Base-by-base conservation (phyloP, 2,888 invertebrate genomes). In the Hyposoter didymator region DNA sequence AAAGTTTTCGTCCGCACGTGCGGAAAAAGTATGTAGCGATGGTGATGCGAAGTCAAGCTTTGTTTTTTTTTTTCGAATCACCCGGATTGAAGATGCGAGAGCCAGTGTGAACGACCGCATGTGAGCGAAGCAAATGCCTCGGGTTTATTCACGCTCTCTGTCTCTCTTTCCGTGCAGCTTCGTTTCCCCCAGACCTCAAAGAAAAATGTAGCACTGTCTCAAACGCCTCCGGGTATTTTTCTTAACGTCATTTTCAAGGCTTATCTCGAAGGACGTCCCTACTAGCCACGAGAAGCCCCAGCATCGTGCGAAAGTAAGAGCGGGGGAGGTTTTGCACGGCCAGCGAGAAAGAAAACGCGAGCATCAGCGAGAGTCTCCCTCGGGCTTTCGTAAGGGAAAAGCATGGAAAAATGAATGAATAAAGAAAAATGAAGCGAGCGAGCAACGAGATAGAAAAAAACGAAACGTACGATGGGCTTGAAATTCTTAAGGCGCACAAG, bases 171-270 rank as follows among this genome's bases (percentile, higher is more conserved):
- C 39, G 17, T 17, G 43, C 45, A 52, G 52, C 67, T 14, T 67
- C 39, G 39, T 43, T 78, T 69, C 70, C 74, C 47, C 67, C 45
- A 78, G 78, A 55, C 28, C 52, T 67, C 78, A 64, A 52, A 49
- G 73, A 62, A 74, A 69, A 78, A 69, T 64, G 78, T 75, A 19
- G 69, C 70, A 75, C 69, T 75, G 82, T 59, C 66, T 78, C 69
- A 70, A 66, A 66, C 66, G 76, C 82, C 72, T 78, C 64, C 35
- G 62, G 80, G 64, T 83, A 83, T 85, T 85, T 85, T 83, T 76
- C 85, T 85, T 73, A 80, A 83, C 83, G 79, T 83, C 76, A 85
- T 85, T 85, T 72, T 78, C 52, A 76, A 80, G 62, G 79, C 76
- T 85, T 80, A 85, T 85, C 83, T 80, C 76, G 76, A 67, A 79